Percentiles rank a stretch among this genome's conserved stretches.
phyloP scores from a whole-genome alignment of 1,140 invertebrate species.

The Drosophila repleta region DNA sequence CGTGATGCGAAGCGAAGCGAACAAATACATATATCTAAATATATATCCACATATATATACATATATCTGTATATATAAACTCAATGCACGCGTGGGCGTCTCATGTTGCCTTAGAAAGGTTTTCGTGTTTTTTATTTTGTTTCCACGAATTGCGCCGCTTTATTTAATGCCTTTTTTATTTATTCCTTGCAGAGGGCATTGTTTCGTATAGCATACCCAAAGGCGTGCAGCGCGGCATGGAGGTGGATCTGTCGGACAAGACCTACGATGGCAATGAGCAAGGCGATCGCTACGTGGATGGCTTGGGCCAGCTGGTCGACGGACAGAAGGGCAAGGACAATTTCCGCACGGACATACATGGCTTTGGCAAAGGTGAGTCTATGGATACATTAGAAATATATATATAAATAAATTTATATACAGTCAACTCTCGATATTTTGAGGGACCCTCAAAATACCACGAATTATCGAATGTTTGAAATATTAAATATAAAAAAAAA shows the following conservation, averaged over 20 bases:
- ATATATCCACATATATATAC: background rate
- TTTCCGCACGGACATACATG: conserved; percentile 89
- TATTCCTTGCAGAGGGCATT: conserved; percentile 88
- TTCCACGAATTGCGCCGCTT: conserved; percentile 51
- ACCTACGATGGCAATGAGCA: conserved; percentile 96
- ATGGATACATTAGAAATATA: background rate
- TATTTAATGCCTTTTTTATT: conserved; percentile 37
- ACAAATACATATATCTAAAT: background rate
- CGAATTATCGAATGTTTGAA: no score
- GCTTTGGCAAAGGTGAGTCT: conserved; percentile 88
- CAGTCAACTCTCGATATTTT: no score
- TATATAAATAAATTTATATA: background rate
- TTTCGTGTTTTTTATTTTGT: conserved; percentile 16
- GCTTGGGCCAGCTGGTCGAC: conserved; percentile 96
- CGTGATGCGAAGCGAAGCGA: conserved; percentile 23
- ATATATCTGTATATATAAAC: background rate
- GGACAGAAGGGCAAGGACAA: conserved; percentile 93
- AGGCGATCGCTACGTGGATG: conserved; percentile 89
- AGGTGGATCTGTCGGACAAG: conserved; percentile 94
- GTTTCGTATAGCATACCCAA: conserved; percentile 93
- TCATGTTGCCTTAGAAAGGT: conserved; percentile 51
- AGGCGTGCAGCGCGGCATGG: conserved; percentile 90
- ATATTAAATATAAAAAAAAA: no score
- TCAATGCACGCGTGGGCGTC: conserved; percentile 9
- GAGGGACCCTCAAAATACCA: no score